phyloP scores from a whole-genome alignment of 1,140 invertebrate genomes.

The Cylas formicarius region DNA sequence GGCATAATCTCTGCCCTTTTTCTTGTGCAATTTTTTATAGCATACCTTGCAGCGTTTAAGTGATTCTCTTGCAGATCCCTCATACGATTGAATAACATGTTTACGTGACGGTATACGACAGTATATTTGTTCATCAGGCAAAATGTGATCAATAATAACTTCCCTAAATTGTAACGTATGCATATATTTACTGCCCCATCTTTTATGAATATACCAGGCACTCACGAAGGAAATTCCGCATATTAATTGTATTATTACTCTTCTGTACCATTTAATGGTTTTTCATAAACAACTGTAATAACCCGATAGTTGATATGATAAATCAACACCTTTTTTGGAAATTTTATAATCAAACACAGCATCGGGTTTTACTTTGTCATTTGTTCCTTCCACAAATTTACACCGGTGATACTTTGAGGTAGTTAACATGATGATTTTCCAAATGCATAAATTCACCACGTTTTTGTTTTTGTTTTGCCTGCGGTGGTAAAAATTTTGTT shows the following conservation, averaged over 20 bases:
- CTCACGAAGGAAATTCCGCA: slow-evolving; percentile 9
- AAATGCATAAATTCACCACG: not conserved
- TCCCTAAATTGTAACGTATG: slow-evolving; percentile 5
- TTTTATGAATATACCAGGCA: slow-evolving; percentile 4
- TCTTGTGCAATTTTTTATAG: slow-evolving; percentile 4
- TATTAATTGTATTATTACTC: slow-evolving; percentile 6
- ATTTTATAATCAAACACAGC: slow-evolving; percentile 8
- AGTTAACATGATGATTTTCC: slow-evolving; percentile 5
- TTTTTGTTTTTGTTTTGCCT: not conserved
- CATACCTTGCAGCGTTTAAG: slow-evolving; percentile 5
- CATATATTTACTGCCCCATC: not conserved
- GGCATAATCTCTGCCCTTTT: slow-evolving; percentile 3
- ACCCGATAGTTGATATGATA: slow-evolving; percentile 8
- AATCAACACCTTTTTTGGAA: slow-evolving; percentile 11
- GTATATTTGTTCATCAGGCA: not conserved
- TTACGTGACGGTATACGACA: not conserved
- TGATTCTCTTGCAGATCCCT: not conserved
- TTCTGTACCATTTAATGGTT: slow-evolving; percentile 5
- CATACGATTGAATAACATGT: slow-evolving; percentile 2
- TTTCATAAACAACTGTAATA: slow-evolving; percentile 12
- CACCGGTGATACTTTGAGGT: not conserved
- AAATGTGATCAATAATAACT: not conserved
- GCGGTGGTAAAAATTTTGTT: not conserved
- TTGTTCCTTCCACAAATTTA: slow-evolving; percentile 1
- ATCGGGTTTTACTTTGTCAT: not conserved